These are phyloP conservation scores for Ganaspis sp. DNA, from an alignment of 1,140 invertebrate species.

Conservation along the genomic window DNA sequence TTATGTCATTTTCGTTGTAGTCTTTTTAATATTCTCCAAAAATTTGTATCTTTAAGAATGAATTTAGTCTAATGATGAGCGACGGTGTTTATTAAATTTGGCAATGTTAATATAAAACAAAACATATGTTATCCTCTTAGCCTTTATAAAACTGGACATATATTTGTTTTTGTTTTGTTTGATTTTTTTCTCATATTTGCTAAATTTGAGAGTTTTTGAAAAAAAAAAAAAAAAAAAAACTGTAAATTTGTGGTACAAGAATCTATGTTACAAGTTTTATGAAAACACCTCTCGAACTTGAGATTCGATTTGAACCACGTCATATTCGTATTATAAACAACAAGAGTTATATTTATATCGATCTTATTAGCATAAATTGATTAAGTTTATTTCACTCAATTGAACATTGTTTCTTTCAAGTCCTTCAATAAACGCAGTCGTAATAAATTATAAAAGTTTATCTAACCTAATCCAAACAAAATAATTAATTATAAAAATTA, in stretches of 20 bases:
- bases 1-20: conserved; percentile 31
- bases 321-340: conserved; percentile 69
- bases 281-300: background rate
- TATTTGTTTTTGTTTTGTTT: conserved; percentile 64
- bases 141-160: conserved; percentile 59
- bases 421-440: conserved; percentile 51
- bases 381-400: conserved; percentile 67
- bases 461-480: background rate
- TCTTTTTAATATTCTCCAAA: conserved; percentile 14
- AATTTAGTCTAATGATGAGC: conserved; percentile 60
- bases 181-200: conserved; percentile 13
- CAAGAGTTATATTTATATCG: conserved; percentile 73
- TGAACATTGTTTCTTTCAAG: conserved; percentile 38
- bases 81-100: conserved; percentile 56
- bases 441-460: conserved; percentile 9
- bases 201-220: conserved; percentile 32
- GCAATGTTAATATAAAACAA: conserved; percentile 59
- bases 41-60: background rate
- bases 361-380: conserved; percentile 67
- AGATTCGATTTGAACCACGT: conserved; percentile 49
- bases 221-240: conserved; percentile 11
- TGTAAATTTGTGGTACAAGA: background rate
- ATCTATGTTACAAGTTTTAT: background rate
- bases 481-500: background rate
- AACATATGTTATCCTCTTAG: conserved; percentile 63